Percentiles rank a stretch among this genome's conserved stretches.
Evolutionary conservation across 2,888 invertebrate species (phyloP).

Genomic region (Drosophila barbarae): DNA sequence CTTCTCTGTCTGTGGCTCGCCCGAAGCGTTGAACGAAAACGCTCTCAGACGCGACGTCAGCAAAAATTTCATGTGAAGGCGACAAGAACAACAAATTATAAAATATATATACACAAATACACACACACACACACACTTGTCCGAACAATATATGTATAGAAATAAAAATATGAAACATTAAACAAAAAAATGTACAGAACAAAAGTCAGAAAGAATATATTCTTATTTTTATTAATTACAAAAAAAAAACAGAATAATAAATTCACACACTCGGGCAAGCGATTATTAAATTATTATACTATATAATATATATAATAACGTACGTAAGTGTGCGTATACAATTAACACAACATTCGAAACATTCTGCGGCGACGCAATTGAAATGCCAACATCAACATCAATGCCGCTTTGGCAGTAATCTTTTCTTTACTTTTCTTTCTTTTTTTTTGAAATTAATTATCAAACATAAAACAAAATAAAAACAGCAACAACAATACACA

Average conservation of each 20-base stretch:
- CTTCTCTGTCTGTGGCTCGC: constrained; percentile 14
- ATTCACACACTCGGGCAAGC: neutral
- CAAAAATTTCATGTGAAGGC: constrained; percentile 38
- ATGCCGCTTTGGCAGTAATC: neutral
- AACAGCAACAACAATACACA: neutral
- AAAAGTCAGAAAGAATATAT: no score
- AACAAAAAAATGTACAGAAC: constrained; percentile 10
- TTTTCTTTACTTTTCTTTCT: neutral
- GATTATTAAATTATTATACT: constrained; percentile 11
- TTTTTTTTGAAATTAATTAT: constrained; percentile 34
- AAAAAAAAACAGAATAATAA: constrained; percentile 2
- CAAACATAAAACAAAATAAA: constrained; percentile 26
- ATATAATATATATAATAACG: neutral
- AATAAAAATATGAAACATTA: constrained; percentile 12
- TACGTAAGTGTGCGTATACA: neutral
- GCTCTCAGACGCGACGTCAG: constrained; percentile 49
- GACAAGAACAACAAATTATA: constrained; percentile 35
- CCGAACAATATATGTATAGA: neutral
- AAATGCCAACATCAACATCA: constrained; percentile 24
- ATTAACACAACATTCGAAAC: constrained; percentile 16
- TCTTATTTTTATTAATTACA: constrained; percentile 1
- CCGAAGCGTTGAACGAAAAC: constrained; percentile 8
- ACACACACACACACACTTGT: neutral
- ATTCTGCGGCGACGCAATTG: constrained; percentile 32
- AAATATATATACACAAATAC: constrained; percentile 8